These are phyloP conservation scores for Diplodus sargus DNA, from an alignment of 2,797 vertebrate species.

Conservation along the genomic window DNA sequence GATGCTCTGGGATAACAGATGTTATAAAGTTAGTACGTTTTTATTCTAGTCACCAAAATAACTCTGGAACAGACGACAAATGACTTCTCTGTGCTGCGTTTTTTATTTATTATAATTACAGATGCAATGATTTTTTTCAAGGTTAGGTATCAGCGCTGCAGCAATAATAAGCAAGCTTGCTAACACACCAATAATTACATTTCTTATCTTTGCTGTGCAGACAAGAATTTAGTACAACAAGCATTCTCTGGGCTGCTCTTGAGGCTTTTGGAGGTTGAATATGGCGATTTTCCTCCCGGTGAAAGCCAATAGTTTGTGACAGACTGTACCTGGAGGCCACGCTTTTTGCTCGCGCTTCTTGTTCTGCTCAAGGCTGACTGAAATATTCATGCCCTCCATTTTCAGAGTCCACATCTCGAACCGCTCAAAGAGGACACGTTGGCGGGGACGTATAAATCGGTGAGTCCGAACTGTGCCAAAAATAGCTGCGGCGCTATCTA, in stretches of 20 bases:
- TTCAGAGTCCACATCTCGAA: conserved; percentile 90
- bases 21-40: background rate
- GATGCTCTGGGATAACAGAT: background rate
- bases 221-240: conserved; percentile 2
- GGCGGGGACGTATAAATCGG: conserved; percentile 86
- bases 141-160: conserved; percentile 3
- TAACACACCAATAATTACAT: conserved; percentile 23
- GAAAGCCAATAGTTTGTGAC: conserved; percentile 41
- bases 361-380: conserved; percentile 36
- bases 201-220: conserved; percentile 34
- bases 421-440: conserved; percentile 88
- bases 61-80: background rate
- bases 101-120: conserved; percentile 3
- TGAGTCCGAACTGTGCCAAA: conserved; percentile 75
- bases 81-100: background rate
- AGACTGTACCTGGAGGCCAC: conserved; percentile 17
- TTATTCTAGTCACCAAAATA: background rate
- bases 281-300: background rate
- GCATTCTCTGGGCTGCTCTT: background rate
- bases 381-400: conserved; percentile 55
- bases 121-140: conserved; percentile 2
- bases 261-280: conserved; percentile 11
- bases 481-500: background rate
- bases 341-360: conserved; percentile 10
- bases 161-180: conserved; percentile 6